Evolutionary conservation across 2,888 invertebrate species (phyloP).

Genomic region (Drosophila crucigera): DNA sequence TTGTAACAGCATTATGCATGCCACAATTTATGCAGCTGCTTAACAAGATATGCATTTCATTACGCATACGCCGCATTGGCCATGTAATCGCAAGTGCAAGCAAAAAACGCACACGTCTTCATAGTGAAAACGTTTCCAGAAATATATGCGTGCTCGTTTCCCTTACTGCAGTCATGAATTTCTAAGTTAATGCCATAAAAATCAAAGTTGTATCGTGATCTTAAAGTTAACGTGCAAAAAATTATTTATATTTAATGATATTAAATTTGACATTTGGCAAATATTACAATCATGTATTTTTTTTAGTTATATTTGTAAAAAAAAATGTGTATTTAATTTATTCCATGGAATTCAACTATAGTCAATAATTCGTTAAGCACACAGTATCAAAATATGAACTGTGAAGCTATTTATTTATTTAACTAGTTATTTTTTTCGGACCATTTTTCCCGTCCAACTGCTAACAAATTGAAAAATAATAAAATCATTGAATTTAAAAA

Average conservation of each 20-base stretch:
- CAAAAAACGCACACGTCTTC: constrained; percentile 4
- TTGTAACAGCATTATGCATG: constrained; percentile 26
- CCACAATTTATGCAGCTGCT: constrained; percentile 62
- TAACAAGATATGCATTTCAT: constrained; percentile 49
- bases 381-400: not conserved
- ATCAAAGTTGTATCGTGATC: not conserved
- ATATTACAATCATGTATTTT: no score
- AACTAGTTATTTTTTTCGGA: not conserved
- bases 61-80: constrained; percentile 55
- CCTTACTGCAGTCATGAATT: not conserved
- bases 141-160: not conserved
- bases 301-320: no score
- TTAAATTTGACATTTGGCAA: not conserved
- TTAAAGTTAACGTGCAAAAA: not conserved
- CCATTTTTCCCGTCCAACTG: not conserved
- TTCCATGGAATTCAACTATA: not conserved
- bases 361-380: not conserved
- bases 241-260: not conserved
- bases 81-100: constrained; percentile 26
- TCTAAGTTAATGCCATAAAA: not conserved
- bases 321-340: not conserved
- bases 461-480: not conserved
- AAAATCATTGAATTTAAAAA: not conserved
- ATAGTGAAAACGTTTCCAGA: not conserved
- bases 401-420: not conserved